These are phyloP conservation scores for Austrolebias charrua DNA, from an alignment of 2,797 vertebrate genomes.

Conservation along the genomic window DNA sequence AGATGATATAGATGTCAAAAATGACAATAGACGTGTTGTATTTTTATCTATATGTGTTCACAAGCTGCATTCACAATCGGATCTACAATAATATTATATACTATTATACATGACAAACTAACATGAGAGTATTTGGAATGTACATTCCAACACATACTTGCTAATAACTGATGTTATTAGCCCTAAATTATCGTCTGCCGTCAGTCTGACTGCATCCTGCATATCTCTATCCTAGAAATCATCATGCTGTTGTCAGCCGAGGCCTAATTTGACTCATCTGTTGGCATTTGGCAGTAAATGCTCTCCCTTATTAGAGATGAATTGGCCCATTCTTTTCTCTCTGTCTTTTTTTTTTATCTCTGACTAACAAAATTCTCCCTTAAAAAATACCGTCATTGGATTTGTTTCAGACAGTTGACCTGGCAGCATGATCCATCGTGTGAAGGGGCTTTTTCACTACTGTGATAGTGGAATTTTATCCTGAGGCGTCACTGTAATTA, in stretches of 20 bases:
- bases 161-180: constrained; percentile 10
- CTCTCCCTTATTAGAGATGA: constrained; percentile 49
- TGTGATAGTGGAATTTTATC: constrained; percentile 64
- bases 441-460: constrained; percentile 60
- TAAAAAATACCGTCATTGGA: constrained; percentile 48
- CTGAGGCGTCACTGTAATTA: constrained; percentile 51
- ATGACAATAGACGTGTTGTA: too few species aligned
- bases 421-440: constrained; percentile 34
- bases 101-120: not conserved
- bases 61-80: too few species aligned
- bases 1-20: too few species aligned
- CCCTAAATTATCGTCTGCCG: constrained; percentile 10
- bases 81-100: not conserved
- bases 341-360: constrained; percentile 46
- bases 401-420: constrained; percentile 51
- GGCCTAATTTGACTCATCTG: constrained; percentile 52
- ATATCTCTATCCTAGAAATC: constrained; percentile 18
- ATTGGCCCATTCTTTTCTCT: constrained; percentile 44
- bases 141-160: constrained; percentile 7
- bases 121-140: not conserved
- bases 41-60: too few species aligned
- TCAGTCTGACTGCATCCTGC: constrained; percentile 27
- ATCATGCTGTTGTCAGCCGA: constrained; percentile 37
- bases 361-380: constrained; percentile 55
- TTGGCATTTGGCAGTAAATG: constrained; percentile 37